Evolutionary conservation across 2,888 invertebrate species (phyloP).

Genomic region (Microplitis manilae): DNA sequence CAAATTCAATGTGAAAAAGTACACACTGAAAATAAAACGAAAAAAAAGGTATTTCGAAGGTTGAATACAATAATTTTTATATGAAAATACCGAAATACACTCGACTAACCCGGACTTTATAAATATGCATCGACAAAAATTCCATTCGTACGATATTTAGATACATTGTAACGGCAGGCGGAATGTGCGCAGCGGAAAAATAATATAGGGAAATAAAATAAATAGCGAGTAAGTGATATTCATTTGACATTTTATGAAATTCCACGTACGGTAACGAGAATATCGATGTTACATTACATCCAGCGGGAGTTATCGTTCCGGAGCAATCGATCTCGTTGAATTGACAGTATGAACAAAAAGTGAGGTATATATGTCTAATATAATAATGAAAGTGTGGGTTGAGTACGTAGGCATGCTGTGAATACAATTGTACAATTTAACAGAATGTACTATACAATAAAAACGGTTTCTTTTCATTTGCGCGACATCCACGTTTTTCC

Average conservation of each 20-base stretch:
- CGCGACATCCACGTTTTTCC: background rate
- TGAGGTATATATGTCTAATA: no score
- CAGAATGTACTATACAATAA: background rate
- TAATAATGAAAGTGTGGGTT: no score
- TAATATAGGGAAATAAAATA: slow-evolving; percentile 13
- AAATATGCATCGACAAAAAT: slow-evolving; percentile 22
- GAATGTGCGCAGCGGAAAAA: slow-evolving; percentile 2
- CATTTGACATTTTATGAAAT: background rate
- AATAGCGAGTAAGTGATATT: background rate
- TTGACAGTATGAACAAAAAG: background rate
- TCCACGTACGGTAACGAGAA: background rate
- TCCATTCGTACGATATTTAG: slow-evolving; percentile 39
- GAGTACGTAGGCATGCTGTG: background rate
- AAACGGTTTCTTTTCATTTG: slow-evolving; percentile 4
- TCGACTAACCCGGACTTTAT: slow-evolving; percentile 14
- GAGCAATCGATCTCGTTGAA: background rate
- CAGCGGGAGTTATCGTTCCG: background rate
- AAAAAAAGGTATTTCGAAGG: slow-evolving; percentile 20
- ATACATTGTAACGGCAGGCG: slow-evolving; percentile 9
- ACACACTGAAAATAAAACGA: slow-evolving; percentile 31
- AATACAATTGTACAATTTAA: background rate
- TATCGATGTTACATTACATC: background rate
- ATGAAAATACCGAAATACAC: background rate
- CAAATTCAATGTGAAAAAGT: slow-evolving; percentile 44
- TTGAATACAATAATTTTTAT: background rate